Conservation (phyloP, 2,888 invertebrate genomes). For the Cetonia aurata region DNA sequence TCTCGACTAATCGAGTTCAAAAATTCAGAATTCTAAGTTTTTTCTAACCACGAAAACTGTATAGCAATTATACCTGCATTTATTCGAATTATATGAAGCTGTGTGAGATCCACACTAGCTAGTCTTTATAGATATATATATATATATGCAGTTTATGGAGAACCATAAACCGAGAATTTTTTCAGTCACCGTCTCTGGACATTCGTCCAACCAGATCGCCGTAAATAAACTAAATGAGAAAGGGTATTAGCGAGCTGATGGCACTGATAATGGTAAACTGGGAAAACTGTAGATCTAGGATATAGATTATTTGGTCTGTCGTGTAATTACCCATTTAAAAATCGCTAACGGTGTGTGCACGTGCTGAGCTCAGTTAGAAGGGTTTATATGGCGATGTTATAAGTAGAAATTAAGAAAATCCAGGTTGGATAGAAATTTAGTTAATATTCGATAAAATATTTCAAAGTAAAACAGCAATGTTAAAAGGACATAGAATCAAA, state of each 20-base stretch:
- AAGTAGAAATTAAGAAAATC: too few relatives aligned
- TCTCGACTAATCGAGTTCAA: too few relatives aligned
- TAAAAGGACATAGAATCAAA: too few relatives aligned
- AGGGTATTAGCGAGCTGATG: slow-evolving; percentile 20
- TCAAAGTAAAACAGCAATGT: too few relatives aligned
- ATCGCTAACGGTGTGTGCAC: neutral
- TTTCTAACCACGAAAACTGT: too few relatives aligned
- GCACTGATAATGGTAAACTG: slow-evolving; percentile 15
- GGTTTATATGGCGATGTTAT: too few relatives aligned
- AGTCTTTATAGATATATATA: neutral
- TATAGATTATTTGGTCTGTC: slow-evolving; percentile 16
- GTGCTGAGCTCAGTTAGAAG: too few relatives aligned
- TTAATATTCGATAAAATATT: too few relatives aligned
- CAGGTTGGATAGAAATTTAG: too few relatives aligned
- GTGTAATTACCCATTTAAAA: slow-evolving; percentile 26
- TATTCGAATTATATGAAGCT: neutral
- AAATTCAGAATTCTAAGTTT: too few relatives aligned
- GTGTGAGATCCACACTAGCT: neutral
- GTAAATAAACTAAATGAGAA: slow-evolving; percentile 26
- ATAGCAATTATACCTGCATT: too few relatives aligned
- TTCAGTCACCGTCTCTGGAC: neutral
- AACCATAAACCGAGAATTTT: slow-evolving; percentile 19
- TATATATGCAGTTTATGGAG: neutral
- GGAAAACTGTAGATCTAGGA: slow-evolving; percentile 25
- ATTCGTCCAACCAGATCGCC: neutral